Evolutionary conservation across 1,140 invertebrate genomes (phyloP).

Genomic region (Frieseomelitta varia): DNA sequence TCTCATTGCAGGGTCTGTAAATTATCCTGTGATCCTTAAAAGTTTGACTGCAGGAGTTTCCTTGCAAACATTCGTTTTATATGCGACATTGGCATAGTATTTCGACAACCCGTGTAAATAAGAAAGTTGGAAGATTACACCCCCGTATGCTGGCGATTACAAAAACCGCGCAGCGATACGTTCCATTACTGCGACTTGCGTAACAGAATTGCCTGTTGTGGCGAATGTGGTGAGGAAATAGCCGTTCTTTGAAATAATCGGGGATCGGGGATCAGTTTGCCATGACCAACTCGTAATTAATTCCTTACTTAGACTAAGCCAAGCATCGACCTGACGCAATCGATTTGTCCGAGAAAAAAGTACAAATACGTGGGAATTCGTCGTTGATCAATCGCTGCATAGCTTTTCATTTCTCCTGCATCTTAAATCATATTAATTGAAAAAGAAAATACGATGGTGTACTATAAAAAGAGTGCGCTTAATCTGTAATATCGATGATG

Average conservation of each 20-base stretch:
- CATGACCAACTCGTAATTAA: slow-evolving; percentile 20
- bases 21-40: slow-evolving; percentile 3
- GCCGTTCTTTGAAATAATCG: slow-evolving; percentile 57
- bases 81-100: slow-evolving; percentile 46
- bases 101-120: slow-evolving; percentile 66
- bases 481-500: neutral
- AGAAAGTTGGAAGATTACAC: slow-evolving; percentile 57
- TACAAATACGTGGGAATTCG: neutral
- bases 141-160: slow-evolving; percentile 47
- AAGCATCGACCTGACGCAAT: slow-evolving; percentile 16
- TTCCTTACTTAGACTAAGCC: slow-evolving; percentile 12
- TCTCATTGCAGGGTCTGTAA: slow-evolving; percentile 40
- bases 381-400: neutral
- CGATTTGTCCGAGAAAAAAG: neutral
- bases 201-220: slow-evolving; percentile 44
- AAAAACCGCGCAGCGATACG: slow-evolving; percentile 68
- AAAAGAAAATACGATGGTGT: neutral
- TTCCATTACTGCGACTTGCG: slow-evolving; percentile 69
- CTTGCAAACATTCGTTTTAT: slow-evolving; percentile 68
- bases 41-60: slow-evolving; percentile 57
- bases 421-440: neutral
- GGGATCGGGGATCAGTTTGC: slow-evolving; percentile 29
- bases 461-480: neutral
- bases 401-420: neutral
- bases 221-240: slow-evolving; percentile 63